A percentile compares a stretch with the other conserved stretches of the same genome.
phyloP scores from a whole-genome alignment of 2,888 invertebrate species.

The Trichopria drosophilae region DNA sequence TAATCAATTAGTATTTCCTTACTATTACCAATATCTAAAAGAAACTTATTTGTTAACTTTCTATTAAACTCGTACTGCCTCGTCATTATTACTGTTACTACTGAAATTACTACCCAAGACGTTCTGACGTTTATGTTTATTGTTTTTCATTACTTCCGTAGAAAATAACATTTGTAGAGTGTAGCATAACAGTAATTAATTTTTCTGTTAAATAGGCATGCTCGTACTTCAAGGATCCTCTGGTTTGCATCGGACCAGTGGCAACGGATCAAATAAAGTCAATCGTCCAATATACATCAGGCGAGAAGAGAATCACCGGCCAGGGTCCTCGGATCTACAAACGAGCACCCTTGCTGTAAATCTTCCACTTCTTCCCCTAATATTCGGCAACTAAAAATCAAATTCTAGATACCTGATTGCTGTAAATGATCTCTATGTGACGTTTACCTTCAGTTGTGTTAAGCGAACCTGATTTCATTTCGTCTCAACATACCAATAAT shows the following conservation, averaged over 20 bases:
- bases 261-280: slow-evolving; percentile 75
- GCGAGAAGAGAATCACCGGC: slow-evolving; percentile 76
- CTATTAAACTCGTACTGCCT: no score
- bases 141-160: no score
- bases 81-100: no score
- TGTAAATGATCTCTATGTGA: slow-evolving; percentile 26
- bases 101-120: no score
- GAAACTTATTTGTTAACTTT: no score
- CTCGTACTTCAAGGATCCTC: slow-evolving; percentile 88
- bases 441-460: slow-evolving; percentile 28
- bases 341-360: slow-evolving; percentile 50
- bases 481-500: no score
- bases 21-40: no score
- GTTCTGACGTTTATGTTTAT: no score
- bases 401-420: slow-evolving; percentile 28
- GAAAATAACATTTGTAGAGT: no score
- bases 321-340: slow-evolving; percentile 54
- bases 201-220: slow-evolving; percentile 76
- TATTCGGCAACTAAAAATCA: slow-evolving; percentile 30
- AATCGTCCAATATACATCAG: slow-evolving; percentile 76
- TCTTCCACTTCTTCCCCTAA: slow-evolving; percentile 10
- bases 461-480: no score
- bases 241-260: slow-evolving; percentile 84
- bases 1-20: no score
- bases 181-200: no score